Evolutionary conservation across 2,797 vertebrate genomes (phyloP).

Genomic region (Balearica regulorum): DNA sequence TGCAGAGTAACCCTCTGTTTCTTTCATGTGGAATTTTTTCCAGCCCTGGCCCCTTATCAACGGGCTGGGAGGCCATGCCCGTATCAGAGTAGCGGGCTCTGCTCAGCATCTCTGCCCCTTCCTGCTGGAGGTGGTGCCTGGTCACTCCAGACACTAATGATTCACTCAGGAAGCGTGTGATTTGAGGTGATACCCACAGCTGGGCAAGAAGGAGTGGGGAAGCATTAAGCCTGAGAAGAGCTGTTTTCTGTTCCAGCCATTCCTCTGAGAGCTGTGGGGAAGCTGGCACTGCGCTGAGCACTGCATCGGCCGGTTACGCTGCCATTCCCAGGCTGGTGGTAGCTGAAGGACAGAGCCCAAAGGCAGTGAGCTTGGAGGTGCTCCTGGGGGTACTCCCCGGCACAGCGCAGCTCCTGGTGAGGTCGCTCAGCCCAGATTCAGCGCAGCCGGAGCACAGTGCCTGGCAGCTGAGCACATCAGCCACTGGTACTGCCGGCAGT

Average conservation of each 20-base stretch:
- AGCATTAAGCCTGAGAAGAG: neutral
- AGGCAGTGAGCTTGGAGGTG: neutral
- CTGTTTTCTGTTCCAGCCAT: neutral
- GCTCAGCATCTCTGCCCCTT: neutral
- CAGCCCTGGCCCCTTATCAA: neutral
- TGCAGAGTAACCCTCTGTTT: neutral
- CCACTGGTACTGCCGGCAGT: accelerated
- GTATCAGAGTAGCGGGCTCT: neutral
- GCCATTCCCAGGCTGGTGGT: neutral
- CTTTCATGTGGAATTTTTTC: neutral
- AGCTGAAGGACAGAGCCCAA: neutral
- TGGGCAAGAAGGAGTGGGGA: neutral
- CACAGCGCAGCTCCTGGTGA: neutral
- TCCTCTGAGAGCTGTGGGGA: neutral
- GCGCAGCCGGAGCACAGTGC: neutral
- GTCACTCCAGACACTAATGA: neutral
- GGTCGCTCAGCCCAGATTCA: neutral
- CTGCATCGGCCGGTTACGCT: accelerated
- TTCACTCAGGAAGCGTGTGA: neutral
- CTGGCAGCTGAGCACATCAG: neutral
- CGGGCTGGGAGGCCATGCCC: neutral
- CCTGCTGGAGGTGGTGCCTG: neutral
- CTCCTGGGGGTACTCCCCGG: neutral
- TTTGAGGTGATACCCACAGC: neutral
- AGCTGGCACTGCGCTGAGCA: neutral